phyloP scores from a whole-genome alignment of 2,113 vertebrate species.

The Vidua macroura region DNA sequence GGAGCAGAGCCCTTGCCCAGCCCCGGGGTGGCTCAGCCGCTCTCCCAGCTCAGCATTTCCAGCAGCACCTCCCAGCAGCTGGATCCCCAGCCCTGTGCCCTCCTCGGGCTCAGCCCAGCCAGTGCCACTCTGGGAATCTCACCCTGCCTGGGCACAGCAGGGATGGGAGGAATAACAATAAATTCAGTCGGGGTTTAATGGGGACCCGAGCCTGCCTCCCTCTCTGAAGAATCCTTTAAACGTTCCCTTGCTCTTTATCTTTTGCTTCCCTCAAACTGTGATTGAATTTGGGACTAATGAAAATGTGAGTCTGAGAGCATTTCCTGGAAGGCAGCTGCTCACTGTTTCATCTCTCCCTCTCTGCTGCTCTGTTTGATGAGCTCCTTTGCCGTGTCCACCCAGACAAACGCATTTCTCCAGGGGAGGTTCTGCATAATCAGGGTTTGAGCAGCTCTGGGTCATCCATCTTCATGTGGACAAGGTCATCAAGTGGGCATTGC shows the following conservation, averaged over 20 bases:
- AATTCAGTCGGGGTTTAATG: background rate
- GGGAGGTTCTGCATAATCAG: background rate
- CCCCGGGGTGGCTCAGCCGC: background rate
- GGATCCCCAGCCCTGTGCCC: background rate
- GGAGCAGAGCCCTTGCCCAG: background rate
- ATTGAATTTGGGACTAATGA: constrained; percentile 64
- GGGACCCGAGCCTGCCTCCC: background rate
- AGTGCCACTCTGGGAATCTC: rapidly evolving
- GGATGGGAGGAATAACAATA: background rate
- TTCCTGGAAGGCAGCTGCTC: constrained; percentile 46
- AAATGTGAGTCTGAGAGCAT: constrained; percentile 53
- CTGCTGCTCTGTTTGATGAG: background rate
- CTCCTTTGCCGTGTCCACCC: background rate
- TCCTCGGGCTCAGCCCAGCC: rapidly evolving
- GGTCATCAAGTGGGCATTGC: background rate
- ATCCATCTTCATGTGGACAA: constrained; percentile 18
- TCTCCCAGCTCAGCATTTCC: background rate
- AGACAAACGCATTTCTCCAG: background rate
- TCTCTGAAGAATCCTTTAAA: constrained; percentile 25
- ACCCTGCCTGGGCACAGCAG: background rate
- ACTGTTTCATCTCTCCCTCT: constrained; percentile 6
- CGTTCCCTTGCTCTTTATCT: constrained; percentile 22
- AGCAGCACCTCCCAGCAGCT: background rate
- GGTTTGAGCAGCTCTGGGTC: background rate
- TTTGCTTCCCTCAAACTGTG: constrained; percentile 39